Evolutionary conservation across 2,113 vertebrate genomes (phyloP), one percentile per base, ranked within the genome.

Genomic region (Ibidorhyncha struthersii): DNA sequence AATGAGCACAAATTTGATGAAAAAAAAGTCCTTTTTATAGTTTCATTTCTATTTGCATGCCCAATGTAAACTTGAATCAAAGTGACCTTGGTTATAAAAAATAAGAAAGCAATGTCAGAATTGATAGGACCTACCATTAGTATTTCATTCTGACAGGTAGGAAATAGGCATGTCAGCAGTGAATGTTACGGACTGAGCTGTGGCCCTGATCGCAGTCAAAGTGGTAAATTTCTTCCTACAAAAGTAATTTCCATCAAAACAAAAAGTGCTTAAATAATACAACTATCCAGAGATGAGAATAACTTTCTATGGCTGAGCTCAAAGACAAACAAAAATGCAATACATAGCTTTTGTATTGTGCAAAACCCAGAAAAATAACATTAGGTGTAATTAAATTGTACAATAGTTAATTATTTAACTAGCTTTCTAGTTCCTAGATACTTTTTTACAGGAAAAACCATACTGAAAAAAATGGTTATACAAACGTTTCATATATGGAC

Each of bases 141-240:
- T 98, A 98, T 98, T 98, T 98, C 97, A 98, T 96, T 98, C 76
- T 98, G 98, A 98, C 97, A 98, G 93, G 82, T 90, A 97, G 93
- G 96, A 97, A 98, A 98, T 97, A 98, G 97, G 96, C 93, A 96
- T 98, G 95, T 98, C 98, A 97, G 96, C 94, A 95, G 91, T 94
- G 82, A 96, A 92, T 80, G 85, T 92, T 98, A 98, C 82, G 10
- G 97, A 82, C 96, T 97, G 96, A 98, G 95, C 96, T 93, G 61
- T 96, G 89, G 91, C 96, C 92, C 96, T 96, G 94, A 97, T 97
- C 96, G 3, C 78, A 97, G 89, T 92, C 93, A 97, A 97, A 96
- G 79, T 52, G 58, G 93, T 93, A 97, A 97, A 98, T 98, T 97
- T 89, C 78, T 97, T 95, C 82, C 93, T 93, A 93, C 86, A 93